Base-by-base conservation (phyloP, 2,888 invertebrate species). In the Nephrotoma flavescens region DNA sequence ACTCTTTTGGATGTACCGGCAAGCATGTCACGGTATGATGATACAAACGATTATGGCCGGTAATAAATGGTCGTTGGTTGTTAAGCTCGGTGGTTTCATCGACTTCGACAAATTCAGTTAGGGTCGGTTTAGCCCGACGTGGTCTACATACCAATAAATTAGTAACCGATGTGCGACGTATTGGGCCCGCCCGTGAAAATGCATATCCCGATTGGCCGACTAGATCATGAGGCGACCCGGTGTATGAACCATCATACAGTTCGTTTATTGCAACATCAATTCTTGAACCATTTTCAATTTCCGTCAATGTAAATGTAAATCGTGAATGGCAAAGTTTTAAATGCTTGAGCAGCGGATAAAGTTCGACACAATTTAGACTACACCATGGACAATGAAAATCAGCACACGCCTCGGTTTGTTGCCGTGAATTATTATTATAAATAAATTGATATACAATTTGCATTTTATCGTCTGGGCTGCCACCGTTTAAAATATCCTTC, bases 361-460 rank as follows among this genome's bases (percentile, higher is more conserved):
- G 93, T 47, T 95, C 94, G 86, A 95, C 94, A 89, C 98, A 98
- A 92, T 98, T 96, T 31, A 98, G 92, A 6, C 96, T 96, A 91
- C 99, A 99, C 98, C 98, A 99, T 0, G 99, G 98, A 90, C 99
- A 99, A 90, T 96, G 96, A 86, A 98, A 93, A 92, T 98, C 97
- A 90, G 97, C 96, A 88, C 97, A 96, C 9, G 97, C 97, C 92
- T 98, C 98, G 0, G 98, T 98, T 92, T 98, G 98, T 90, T 98
- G 98, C 85, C 98, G 93, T 83, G 97, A 97, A 91, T 97, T 98
- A 92, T 97, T 98, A 92, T 97, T 98, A 91, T 98, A 98, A 89
- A 98, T 94, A 92, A 99, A 99, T 92, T 98, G 98, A 92, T 98
- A 99, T 88, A 97, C 96, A 88, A 98, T 96, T 92, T 97, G 96